These are phyloP conservation scores for Asteroscopus sphinx DNA, from an alignment of 2,888 invertebrate species.

Conservation along the genomic window DNA sequence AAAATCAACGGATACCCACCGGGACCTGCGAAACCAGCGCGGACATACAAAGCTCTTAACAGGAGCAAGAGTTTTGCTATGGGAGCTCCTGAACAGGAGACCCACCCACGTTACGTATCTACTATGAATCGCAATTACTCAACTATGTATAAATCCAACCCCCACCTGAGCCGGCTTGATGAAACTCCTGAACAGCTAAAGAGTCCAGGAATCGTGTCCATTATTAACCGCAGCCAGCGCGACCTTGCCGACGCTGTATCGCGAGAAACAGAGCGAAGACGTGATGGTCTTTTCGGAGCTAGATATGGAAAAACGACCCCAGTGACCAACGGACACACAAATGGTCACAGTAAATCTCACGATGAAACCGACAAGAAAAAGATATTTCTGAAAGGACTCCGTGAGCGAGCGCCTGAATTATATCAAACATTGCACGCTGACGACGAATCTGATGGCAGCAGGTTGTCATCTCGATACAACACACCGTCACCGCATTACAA, in stretches of 20 bases:
- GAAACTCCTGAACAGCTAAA: slow-evolving; percentile 93
- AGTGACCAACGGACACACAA: slow-evolving; percentile 85
- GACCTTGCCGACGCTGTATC: slow-evolving; percentile 92
- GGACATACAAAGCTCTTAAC: slow-evolving; percentile 94
- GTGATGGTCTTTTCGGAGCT: slow-evolving; percentile 88
- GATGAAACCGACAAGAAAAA: slow-evolving; percentile 91
- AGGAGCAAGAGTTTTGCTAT: slow-evolving; percentile 96
- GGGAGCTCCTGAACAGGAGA: slow-evolving; percentile 90
- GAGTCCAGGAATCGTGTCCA: slow-evolving; percentile 96
- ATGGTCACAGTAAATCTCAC: slow-evolving; percentile 82
- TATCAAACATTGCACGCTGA: slow-evolving; percentile 92
- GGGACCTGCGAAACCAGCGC: slow-evolving; percentile 94
- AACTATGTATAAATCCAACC: slow-evolving; percentile 94
- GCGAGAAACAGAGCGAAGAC: slow-evolving; percentile 86
- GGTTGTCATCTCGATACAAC: slow-evolving; percentile 82
- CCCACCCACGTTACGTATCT: slow-evolving; percentile 84
- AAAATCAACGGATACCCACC: slow-evolving; percentile 86
- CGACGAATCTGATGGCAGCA: slow-evolving; percentile 88
- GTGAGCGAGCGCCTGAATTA: slow-evolving; percentile 92
- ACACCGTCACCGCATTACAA: slow-evolving; percentile 86
- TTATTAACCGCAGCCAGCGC: slow-evolving; percentile 95
- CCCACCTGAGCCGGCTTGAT: slow-evolving; percentile 92
- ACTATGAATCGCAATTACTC: slow-evolving; percentile 86
- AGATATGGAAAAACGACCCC: slow-evolving; percentile 90
- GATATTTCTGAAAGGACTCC: slow-evolving; percentile 92